Evolutionary conservation across 2,888 invertebrate species (phyloP), one percentile per base, ranked within the genome.

Genomic region (Poecilus cupreus): DNA sequence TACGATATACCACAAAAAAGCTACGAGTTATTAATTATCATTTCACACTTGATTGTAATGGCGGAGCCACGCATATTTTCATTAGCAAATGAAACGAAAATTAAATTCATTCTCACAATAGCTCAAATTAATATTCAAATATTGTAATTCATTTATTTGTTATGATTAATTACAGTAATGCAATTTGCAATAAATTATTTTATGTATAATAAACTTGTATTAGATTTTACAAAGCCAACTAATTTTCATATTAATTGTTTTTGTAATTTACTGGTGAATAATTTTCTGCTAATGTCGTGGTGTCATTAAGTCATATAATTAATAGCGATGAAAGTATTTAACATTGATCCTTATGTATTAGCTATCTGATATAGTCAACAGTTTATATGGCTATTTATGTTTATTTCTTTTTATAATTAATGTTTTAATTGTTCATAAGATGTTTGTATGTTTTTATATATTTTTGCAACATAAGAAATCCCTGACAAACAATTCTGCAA

Each of bases 1-100:
- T 76, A 76, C 37, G 37, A 78, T 78, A 60, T 39, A n/a, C 20
- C 22, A 11, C 37, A 70, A 78, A 78, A 78, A 78, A 60, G 22
- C 24, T 5, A 6, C 20, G 39, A 60, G 74, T 74, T 78, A 78
- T 78, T 78, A 78, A 78, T 57, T 78, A 78, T 64, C 10, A 74
- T 74, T 72, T 72, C 46, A 74, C 74, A 72, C 72, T 22, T 39
- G 72, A 72, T 43, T 18, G 20, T 43, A 43, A 72, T 72, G 39
- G 72, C 43, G 39, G 10, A n/a, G 26, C 43, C 20, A 64, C 16
- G 64, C 24, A 64, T 26, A 64, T 64, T 26, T 26, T 54, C 54
- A 54, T 54, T 54, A 54, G 13, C 22, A n/a, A n/a, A n/a, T n/a
- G n/a, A n/a, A n/a, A n/a, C 11, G 49, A 49, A n/a, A 32, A 2